Conservation (phyloP, 2,888 invertebrate genomes). For the Drosophila birchii region DNA sequence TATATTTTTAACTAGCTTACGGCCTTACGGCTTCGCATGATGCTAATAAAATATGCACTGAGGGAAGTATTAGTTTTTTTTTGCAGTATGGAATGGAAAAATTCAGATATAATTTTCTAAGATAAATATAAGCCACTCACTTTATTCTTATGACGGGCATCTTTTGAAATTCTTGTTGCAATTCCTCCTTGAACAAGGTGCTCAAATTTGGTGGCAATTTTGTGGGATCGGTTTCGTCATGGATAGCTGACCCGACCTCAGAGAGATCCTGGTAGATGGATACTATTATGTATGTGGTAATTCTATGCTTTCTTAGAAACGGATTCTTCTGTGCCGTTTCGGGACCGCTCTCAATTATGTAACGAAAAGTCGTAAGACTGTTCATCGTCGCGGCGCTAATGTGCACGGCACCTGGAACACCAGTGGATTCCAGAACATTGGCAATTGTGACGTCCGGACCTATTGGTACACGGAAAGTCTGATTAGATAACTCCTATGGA, state of each 20-base stretch:
- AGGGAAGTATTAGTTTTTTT: too few species aligned
- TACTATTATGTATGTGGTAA: slow-evolving; percentile 91
- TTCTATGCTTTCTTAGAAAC: slow-evolving; percentile 89
- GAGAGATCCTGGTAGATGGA: neutral
- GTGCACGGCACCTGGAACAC: slow-evolving; percentile 94
- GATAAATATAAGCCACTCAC: slow-evolving; percentile 85
- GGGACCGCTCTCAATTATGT: slow-evolving; percentile 79
- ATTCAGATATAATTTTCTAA: too few species aligned
- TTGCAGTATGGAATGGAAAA: too few species aligned
- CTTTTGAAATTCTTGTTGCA: slow-evolving; percentile 91
- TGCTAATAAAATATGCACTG: too few species aligned
- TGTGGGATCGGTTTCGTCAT: neutral
- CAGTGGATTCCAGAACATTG: slow-evolving; percentile 96
- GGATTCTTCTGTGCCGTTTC: slow-evolving; percentile 89
- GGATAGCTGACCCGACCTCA: neutral
- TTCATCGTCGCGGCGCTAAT: slow-evolving; percentile 90
- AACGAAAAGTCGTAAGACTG: slow-evolving; percentile 84
- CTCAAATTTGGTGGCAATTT: neutral
- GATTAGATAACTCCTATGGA: neutral
- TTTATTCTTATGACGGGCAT: slow-evolving; percentile 92
- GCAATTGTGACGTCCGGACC: slow-evolving; percentile 94
- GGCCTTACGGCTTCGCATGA: neutral
- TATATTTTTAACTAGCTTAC: neutral
- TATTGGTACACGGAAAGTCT: neutral
- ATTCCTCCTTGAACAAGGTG: slow-evolving; percentile 86